Percentiles rank a stretch among this genome's conserved stretches.
Evolutionary conservation across 2,113 vertebrate species (phyloP).

Genomic region (Triplophysa dalaica): DNA sequence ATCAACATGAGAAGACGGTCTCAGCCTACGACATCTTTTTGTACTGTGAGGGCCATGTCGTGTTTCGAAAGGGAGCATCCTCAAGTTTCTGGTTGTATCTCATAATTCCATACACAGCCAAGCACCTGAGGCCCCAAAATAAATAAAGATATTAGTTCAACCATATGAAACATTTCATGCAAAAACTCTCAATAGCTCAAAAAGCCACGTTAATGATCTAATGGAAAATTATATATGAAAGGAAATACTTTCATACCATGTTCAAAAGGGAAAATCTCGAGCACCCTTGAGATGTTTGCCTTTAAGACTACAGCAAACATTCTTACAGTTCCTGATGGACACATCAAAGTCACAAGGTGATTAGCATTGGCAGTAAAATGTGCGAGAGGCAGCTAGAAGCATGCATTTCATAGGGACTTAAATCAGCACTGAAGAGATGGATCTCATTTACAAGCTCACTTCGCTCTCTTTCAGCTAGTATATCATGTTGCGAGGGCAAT

Average conservation of each 20-base stretch:
- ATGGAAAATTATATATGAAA: not conserved
- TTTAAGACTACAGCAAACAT: conserved; percentile 26
- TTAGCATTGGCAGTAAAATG: conserved; percentile 46
- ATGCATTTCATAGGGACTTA: conserved; percentile 39
- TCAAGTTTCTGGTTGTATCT: not conserved
- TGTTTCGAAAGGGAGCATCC: not conserved
- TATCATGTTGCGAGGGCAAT: conserved; percentile 18
- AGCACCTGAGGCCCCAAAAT: conserved; percentile 12
- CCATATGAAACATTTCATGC: not conserved
- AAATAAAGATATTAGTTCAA: conserved; percentile 20
- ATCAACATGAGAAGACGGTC: too few relatives aligned
- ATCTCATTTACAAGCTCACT: conserved; percentile 41
- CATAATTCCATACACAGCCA: conserved; percentile 2
- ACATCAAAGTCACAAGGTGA: conserved; percentile 38
- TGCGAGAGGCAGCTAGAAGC: conserved; percentile 35
- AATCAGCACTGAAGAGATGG: conserved; percentile 39
- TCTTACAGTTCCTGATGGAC: conserved; percentile 22
- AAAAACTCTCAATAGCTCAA: not conserved
- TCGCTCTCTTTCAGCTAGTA: conserved; percentile 1
- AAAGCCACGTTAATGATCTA: not conserved
- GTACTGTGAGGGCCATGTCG: too few relatives aligned
- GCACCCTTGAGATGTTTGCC: not conserved
- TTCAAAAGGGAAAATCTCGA: not conserved
- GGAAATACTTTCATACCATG: not conserved
- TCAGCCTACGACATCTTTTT: too few relatives aligned